Evolutionary conservation across 2,113 vertebrate species (phyloP).

Genomic region (Lepidothrix coronata): DNA sequence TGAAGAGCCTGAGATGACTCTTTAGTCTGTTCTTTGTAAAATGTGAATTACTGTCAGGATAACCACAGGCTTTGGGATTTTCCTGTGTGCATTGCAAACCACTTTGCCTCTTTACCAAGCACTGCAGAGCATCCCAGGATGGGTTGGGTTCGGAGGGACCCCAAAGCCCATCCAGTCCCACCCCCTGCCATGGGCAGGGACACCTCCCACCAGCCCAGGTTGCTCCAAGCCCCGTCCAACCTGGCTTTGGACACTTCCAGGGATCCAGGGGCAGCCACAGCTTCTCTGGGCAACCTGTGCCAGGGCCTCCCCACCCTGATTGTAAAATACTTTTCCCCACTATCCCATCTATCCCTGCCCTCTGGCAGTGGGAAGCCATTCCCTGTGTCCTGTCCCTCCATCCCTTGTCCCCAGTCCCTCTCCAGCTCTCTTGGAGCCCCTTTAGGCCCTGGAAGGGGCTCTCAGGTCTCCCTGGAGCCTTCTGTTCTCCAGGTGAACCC

Average conservation of each 20-base stretch:
- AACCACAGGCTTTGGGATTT: neutral
- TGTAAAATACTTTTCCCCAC: neutral
- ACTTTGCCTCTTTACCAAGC: neutral
- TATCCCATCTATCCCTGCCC: neutral
- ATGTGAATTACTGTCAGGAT: neutral
- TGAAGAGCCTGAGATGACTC: neutral
- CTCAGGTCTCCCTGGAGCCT: neutral
- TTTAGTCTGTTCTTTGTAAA: neutral
- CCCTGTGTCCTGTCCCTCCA: neutral
- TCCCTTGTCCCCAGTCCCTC: accelerated
- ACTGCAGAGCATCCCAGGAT: neutral
- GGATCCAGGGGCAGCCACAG: neutral
- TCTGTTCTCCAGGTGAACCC: neutral
- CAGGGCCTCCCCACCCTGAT: neutral
- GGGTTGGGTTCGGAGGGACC: neutral
- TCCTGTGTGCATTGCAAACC: neutral
- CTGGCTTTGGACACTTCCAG: neutral
- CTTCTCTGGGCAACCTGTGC: neutral
- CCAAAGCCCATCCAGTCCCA: accelerated
- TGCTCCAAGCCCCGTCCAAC: neutral
- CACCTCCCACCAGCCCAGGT: neutral
- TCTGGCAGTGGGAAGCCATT: neutral
- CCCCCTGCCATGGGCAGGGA: neutral
- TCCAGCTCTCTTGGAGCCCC: neutral
- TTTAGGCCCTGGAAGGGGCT: neutral